Evolutionary conservation across 2,113 vertebrate genomes (phyloP), one percentile per base, ranked within the genome.

Genomic region (Phaetusa simplex): DNA sequence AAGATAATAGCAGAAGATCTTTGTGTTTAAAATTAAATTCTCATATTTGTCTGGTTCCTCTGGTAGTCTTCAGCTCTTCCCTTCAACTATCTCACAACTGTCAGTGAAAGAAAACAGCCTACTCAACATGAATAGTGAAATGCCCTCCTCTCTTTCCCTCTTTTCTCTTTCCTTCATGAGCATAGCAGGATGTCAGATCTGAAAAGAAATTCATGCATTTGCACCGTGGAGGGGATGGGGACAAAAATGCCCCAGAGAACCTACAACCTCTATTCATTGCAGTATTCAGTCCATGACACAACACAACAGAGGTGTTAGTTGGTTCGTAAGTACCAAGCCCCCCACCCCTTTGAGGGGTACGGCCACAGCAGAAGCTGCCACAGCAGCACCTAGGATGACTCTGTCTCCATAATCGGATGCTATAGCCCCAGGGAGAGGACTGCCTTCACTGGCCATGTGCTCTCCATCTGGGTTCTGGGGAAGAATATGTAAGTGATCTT

Each of bases 1-100:
- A 95, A 91, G 69, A 82, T 96, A 91, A 85, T 82, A 65, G 80
- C 43, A 53, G 24, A 76, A 96, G 43, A 82, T 77, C 43, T 94
- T 76, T 49, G 53, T 6, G 19, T 52, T 91, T 91, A 71, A 82
- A 95, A 91, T 79, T 42, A 87, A 84, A 82, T 84, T 82, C n/a
- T 59, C 3, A 0, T 49, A 70, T 95, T 93, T 86, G 21, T 64
- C 69, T 69, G 17, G 49, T 82, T 93, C 24, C 23, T 76, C 11
- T 45, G 65, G 62, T 18, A 71, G 30, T 36, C 52, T 70, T 88
- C 45, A 88, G 61, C 21, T 30, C 21, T 85, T 76, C n/a, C 36
- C 8, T 83, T 70, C 26, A 70, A 85, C 79, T 52, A 43, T 38
- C 49, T 88, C 52, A 26, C 21, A 86, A 5, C 23, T 67, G 9